These are phyloP conservation scores for Drosophila sordidula DNA, from an alignment of 2,888 invertebrate genomes.

Conservation along the genomic window DNA sequence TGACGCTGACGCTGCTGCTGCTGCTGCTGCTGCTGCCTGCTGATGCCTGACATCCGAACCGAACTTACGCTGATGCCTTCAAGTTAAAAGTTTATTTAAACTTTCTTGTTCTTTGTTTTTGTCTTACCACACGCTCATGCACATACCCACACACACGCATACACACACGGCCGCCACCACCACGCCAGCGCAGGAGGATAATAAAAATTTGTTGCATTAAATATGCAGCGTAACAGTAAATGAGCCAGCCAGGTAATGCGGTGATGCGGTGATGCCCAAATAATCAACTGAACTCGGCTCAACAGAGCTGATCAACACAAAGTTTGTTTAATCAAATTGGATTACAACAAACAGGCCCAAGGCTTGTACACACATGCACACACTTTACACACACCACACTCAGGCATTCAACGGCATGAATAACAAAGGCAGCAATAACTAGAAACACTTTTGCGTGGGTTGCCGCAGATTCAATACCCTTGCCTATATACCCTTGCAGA, in stretches of 20 bases:
- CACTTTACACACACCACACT: conserved; percentile 3
- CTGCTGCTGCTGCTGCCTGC: conserved; percentile 26
- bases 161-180: conserved; percentile 7
- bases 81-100: conserved; percentile 76
- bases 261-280: conserved; percentile 30
- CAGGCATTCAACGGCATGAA: conserved; percentile 23
- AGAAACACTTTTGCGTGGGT: conserved; percentile 6
- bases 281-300: conserved; percentile 44
- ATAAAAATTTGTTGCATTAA: conserved; percentile 74
- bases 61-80: conserved; percentile 72
- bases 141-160: conserved; percentile 9
- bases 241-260: conserved; percentile 54
- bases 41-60: conserved; percentile 74
- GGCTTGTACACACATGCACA: conserved; percentile 14
- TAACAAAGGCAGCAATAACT: conserved; percentile 51
- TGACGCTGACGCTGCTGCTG: conserved; percentile 16
- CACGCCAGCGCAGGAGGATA: conserved; percentile 45
- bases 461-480: conserved; percentile 4
- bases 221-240: conserved; percentile 72
- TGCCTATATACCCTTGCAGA: conserved; percentile 17
- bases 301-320: conserved; percentile 54
- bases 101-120: conserved; percentile 62
- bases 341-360: conserved; percentile 66
- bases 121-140: conserved; percentile 17
- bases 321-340: conserved; percentile 78